Evolutionary conservation across 2,113 vertebrate genomes (phyloP).

Genomic region (zebrafish (Danio rerio)): GRCz12tu NC_133180.1:9770001-9770500

Average conservation of each 20-base stretch:
- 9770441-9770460: not conserved
- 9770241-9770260: not conserved
- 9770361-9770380: conserved; percentile 79
- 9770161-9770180: not conserved
- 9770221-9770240: conserved; percentile 7
- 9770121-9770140: not conserved
- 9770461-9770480: not conserved
- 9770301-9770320: conserved; percentile 27
- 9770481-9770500: conserved; percentile 86
- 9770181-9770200: not conserved
- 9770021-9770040: not conserved
- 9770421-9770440: not conserved
- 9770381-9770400: conserved; percentile 84
- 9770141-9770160: not conserved
- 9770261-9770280: not conserved
- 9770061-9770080: conserved; percentile 22
- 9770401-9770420: conserved; percentile 27
- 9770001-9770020: not conserved
- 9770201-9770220: conserved; percentile 5
- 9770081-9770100: not conserved
- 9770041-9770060: conserved; percentile 15
- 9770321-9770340: conserved; percentile 15
- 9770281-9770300: conserved; percentile 34
- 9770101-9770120: not conserved
- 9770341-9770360: not conserved